These are phyloP conservation scores for Orchestes rusci DNA, from an alignment of 2,888 invertebrate species.

Conservation along the genomic window DNA sequence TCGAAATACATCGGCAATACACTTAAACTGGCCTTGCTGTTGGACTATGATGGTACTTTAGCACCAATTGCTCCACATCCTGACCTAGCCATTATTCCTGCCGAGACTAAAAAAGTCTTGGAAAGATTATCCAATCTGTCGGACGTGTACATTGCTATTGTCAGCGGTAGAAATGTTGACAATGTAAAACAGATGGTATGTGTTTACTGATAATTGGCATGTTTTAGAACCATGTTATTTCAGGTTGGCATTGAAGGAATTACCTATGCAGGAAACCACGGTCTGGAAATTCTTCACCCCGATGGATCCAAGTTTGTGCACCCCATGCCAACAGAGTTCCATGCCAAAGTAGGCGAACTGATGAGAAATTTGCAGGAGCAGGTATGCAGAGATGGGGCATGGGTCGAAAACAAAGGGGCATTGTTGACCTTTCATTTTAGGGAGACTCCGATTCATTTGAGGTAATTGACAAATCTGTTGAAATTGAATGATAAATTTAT, in stretches of 20 bases:
- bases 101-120: slow-evolving; percentile 77
- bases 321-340: slow-evolving; percentile 81
- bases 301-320: slow-evolving; percentile 87
- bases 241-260: slow-evolving; percentile 82
- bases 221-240: slow-evolving; percentile 10
- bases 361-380: slow-evolving; percentile 76
- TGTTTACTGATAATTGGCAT: not conserved
- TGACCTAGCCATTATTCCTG: slow-evolving; percentile 76
- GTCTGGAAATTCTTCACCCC: slow-evolving; percentile 80
- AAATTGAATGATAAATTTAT: not conserved
- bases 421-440: slow-evolving; percentile 81
- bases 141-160: slow-evolving; percentile 80
- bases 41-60: slow-evolving; percentile 85
- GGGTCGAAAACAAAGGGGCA: slow-evolving; percentile 89
- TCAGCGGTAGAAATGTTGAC: slow-evolving; percentile 79
- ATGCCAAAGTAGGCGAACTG: slow-evolving; percentile 69
- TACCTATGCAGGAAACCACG: slow-evolving; percentile 86
- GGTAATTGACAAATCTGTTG: slow-evolving; percentile 9
- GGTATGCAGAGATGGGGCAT: slow-evolving; percentile 79
- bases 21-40: slow-evolving; percentile 72
- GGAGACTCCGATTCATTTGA: slow-evolving; percentile 64
- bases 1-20: slow-evolving; percentile 83
- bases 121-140: slow-evolving; percentile 77
- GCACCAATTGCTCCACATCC: slow-evolving; percentile 87
- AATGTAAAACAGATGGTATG: slow-evolving; percentile 80